Evolutionary conservation across 2,113 vertebrate species (phyloP), one percentile per base, ranked within the genome.

Genomic region (Galeopterus variegatus): DNA sequence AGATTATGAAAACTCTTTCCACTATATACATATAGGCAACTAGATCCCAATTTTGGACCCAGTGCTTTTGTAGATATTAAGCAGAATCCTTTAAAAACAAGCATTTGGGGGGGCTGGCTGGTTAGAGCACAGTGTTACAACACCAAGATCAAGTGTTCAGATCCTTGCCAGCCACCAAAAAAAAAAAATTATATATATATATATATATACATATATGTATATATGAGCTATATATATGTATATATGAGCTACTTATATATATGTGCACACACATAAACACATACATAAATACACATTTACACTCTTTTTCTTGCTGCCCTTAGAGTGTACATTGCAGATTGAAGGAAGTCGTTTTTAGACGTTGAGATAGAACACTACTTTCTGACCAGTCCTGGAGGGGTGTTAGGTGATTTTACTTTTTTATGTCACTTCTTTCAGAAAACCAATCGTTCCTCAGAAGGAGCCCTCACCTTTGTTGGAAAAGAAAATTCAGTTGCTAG

Each of bases 361-460:
- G 52, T 60, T 93, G 79, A 93, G 24, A 41, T 83, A 90, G 33
- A 94, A 31, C 14, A 33, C 67, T 93, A 26, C 81, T 96, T 94
- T 97, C 79, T 93, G 17, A 31, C 28, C 24, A 65, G 6, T 85
- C 19, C 83, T 92, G 36, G 48, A 82, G 41, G 85, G 18, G 3
- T 86, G 5, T 89, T 92, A 80, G 75, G 11, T 94, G 28, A 88
- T 33, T 87, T 95, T 52, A 21, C 6, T 60, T 97, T 93, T 93
- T 96, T 88, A 41, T 97, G 56, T 54, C 76, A 31, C 23, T 87
- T 89, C 50, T 95, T 96, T 86, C 98, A 99, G 99, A 98, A 99
- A 99, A 98, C 99, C 99, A 28, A 99, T 99, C 67, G 99, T 99
- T 98, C 99, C 99, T 97, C 99, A 99, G 98, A 99, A 99, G 91